A percentile compares a stretch with the other conserved stretches of the same genome.
Evolutionary conservation across 2,888 invertebrate genomes (phyloP).

Genomic region (Scelioninae gen. 1): DNA sequence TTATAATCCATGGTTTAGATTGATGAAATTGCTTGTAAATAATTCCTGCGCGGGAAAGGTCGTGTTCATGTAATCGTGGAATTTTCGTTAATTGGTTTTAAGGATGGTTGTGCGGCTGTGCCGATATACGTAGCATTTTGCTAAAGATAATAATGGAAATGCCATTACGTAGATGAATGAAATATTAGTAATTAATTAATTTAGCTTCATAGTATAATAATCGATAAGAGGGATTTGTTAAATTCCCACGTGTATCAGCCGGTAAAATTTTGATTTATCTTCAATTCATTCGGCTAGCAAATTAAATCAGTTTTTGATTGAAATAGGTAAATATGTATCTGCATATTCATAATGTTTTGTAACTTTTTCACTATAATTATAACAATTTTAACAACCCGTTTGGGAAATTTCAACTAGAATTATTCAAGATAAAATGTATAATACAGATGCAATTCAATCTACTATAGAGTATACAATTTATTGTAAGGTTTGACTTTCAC

Average conservation of each 20-base stretch:
- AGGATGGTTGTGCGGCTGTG: background rate
- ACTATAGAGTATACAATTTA: too few relatives aligned
- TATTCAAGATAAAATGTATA: too few relatives aligned
- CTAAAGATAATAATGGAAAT: constrained; percentile 7
- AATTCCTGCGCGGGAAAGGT: background rate
- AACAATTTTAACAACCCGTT: too few relatives aligned
- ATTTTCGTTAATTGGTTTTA: constrained; percentile 3
- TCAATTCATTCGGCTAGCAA: too few relatives aligned
- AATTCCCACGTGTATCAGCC: background rate
- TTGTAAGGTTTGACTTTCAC: too few relatives aligned
- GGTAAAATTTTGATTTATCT: too few relatives aligned
- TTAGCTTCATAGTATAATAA: background rate
- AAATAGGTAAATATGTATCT: background rate
- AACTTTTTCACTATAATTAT: too few relatives aligned
- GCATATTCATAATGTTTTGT: background rate
- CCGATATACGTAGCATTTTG: background rate
- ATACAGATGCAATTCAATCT: too few relatives aligned
- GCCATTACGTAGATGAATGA: background rate
- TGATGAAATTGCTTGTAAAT: background rate
- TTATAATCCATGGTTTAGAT: background rate
- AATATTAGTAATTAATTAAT: constrained; percentile 24
- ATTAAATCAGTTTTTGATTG: too few relatives aligned
- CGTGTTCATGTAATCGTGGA: background rate
- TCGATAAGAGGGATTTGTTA: constrained; percentile 2
- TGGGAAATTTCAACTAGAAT: too few relatives aligned